These are phyloP conservation scores for Maconellicoccus hirsutus DNA, from an alignment of 1,140 invertebrate genomes.

Conservation along the genomic window DNA sequence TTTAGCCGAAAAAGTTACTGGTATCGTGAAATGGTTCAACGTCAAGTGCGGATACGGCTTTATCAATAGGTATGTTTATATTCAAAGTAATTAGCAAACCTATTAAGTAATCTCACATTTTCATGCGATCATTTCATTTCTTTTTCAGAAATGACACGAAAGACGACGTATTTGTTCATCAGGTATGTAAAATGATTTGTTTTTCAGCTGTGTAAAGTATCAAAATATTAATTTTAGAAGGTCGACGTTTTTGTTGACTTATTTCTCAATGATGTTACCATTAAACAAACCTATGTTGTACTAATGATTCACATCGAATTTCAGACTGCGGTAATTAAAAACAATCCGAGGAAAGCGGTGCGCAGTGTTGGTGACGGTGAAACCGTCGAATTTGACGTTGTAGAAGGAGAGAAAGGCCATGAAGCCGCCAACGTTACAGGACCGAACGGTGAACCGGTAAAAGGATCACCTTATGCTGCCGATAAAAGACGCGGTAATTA, in stretches of 20 bases:
- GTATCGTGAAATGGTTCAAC: conserved; percentile 96
- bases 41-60: conserved; percentile 99
- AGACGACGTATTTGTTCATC: conserved; percentile 99
- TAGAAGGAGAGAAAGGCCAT: conserved; percentile 95
- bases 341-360: conserved; percentile 95
- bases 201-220: not conserved
- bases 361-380: conserved; percentile 97
- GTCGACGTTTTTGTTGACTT: too few species aligned
- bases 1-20: conserved; percentile 75
- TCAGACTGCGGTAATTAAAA: conserved; percentile 85
- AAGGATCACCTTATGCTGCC: conserved; percentile 91
- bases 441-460: conserved; percentile 80
- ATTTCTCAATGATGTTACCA: too few species aligned
- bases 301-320: conserved; percentile 18
- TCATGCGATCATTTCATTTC: not conserved
- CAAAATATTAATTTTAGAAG: too few species aligned
- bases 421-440: conserved; percentile 96
- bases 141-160: conserved; percentile 82
- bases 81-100: not conserved
- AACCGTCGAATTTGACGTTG: conserved; percentile 97
- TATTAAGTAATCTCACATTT: not conserved
- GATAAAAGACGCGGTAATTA: conserved; percentile 67
- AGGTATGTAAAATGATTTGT: conserved; percentile 43
- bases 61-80: conserved; percentile 75
- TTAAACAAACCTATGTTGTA: too few species aligned